phyloP scores from a whole-genome alignment of 2,113 vertebrate genomes.

The Lepus europaeus region DNA sequence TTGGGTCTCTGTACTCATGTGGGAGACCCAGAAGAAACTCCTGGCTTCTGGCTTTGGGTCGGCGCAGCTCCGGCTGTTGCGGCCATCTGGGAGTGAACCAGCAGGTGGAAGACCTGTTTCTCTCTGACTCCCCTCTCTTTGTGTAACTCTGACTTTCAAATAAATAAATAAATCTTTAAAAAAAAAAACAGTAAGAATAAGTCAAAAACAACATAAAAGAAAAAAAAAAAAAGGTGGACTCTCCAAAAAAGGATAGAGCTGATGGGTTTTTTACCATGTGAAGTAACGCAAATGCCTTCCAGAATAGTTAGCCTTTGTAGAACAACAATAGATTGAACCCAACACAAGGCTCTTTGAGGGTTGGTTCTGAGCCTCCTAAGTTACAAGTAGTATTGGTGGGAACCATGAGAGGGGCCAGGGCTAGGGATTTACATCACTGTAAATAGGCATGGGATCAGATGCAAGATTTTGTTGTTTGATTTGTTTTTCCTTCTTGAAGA shows the following conservation, averaged over 20 bases:
- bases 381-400: not conserved
- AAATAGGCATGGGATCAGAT: not conserved
- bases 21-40: no score
- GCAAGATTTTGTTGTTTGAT: not conserved
- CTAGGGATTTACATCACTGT: not conserved
- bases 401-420: fast-evolving
- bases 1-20: no score
- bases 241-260: no score
- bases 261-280: not conserved
- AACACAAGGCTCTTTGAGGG: not conserved
- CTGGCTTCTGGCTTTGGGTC: no score
- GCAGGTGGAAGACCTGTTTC: no score
- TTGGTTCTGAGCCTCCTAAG: not conserved
- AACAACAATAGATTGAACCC: not conserved
- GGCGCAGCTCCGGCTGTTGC: no score
- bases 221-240: not conserved
- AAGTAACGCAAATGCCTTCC: fast-evolving
- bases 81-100: no score
- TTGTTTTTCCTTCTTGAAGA: conserved; percentile 1
- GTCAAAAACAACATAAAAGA: not conserved
- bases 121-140: no score
- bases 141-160: no score
- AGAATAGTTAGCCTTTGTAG: not conserved
- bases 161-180: no score
- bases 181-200: no score